Conservation (phyloP, 1,140 invertebrate genomes). For the Zaprionus ornatus region DNA sequence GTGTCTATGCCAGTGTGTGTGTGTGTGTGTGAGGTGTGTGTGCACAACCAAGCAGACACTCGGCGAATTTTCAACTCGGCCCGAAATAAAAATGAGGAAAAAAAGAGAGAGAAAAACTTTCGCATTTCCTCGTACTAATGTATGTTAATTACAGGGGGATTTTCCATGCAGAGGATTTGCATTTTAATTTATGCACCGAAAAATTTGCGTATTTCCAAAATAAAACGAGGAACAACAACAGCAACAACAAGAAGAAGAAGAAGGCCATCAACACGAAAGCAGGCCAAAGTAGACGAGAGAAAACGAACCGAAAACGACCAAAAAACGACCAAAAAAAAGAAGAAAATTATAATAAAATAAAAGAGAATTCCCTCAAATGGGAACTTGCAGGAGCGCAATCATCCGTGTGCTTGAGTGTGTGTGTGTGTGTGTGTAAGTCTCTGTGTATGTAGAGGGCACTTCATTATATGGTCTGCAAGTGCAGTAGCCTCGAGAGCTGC, state of each 20-base stretch:
- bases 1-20: neutral
- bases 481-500: slow-evolving; percentile 41
- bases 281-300: slow-evolving; percentile 52
- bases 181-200: slow-evolving; percentile 83
- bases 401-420: slow-evolving; percentile 38
- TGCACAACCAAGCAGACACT: slow-evolving; percentile 44
- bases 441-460: slow-evolving; percentile 38
- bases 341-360: slow-evolving; percentile 3
- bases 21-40: neutral
- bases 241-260: neutral
- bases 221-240: slow-evolving; percentile 4
- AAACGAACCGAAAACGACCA: slow-evolving; percentile 44
- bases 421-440: slow-evolving; percentile 18
- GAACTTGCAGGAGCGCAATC: slow-evolving; percentile 68
- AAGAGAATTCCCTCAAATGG: slow-evolving; percentile 65
- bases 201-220: slow-evolving; percentile 68
- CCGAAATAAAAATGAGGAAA: slow-evolving; percentile 30
- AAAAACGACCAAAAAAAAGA: slow-evolving; percentile 29
- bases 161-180: slow-evolving; percentile 83
- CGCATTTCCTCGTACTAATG: slow-evolving; percentile 80
- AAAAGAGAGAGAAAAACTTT: slow-evolving; percentile 62
- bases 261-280: slow-evolving; percentile 19
- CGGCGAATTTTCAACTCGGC: slow-evolving; percentile 30
- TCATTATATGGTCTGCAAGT: slow-evolving; percentile 48
- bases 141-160: slow-evolving; percentile 83